These are phyloP conservation scores for Micropoecilia bifurca DNA, from an alignment of 2,797 vertebrate genomes.

Conservation along the genomic window DNA sequence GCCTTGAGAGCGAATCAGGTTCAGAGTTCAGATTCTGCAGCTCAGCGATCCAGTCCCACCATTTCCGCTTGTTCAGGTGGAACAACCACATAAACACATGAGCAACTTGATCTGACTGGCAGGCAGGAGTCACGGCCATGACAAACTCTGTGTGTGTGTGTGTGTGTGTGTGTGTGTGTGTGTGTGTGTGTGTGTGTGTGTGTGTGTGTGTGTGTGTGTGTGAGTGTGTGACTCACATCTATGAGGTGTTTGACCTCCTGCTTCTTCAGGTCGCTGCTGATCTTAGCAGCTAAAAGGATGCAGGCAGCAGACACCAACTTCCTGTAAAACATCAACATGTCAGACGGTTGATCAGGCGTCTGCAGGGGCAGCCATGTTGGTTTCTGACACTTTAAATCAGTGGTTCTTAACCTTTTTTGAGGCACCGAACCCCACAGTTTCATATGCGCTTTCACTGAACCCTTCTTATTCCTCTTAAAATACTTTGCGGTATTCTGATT, in stretches of 20 bases:
- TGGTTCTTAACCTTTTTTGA: too few species aligned
- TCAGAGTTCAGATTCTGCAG: not conserved
- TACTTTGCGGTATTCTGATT: too few species aligned
- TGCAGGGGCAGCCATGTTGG: not conserved
- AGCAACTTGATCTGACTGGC: slow-evolving; percentile 32
- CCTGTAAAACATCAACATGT: slow-evolving; percentile 66
- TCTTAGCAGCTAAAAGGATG: slow-evolving; percentile 94
- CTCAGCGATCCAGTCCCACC: not conserved
- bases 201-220: not conserved
- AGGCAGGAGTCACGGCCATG: not conserved
- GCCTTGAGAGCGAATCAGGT: not conserved
- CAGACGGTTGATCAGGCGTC: not conserved
- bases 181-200: not conserved
- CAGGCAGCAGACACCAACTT: slow-evolving; percentile 96
- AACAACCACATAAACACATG: slow-evolving; percentile 18
- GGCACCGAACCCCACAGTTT: too few species aligned
- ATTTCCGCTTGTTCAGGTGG: slow-evolving; percentile 19
- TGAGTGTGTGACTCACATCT: slow-evolving; percentile 83
- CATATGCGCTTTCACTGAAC: too few species aligned
- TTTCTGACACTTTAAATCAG: not conserved
- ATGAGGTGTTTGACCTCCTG: slow-evolving; percentile 94
- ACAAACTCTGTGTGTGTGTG: not conserved
- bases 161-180: slow-evolving; percentile 1
- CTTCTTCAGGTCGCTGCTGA: slow-evolving; percentile 97
- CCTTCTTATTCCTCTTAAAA: too few species aligned